These are phyloP conservation scores for Erebia epiphron DNA, from an alignment of 2,888 invertebrate species.

Conservation along the genomic window DNA sequence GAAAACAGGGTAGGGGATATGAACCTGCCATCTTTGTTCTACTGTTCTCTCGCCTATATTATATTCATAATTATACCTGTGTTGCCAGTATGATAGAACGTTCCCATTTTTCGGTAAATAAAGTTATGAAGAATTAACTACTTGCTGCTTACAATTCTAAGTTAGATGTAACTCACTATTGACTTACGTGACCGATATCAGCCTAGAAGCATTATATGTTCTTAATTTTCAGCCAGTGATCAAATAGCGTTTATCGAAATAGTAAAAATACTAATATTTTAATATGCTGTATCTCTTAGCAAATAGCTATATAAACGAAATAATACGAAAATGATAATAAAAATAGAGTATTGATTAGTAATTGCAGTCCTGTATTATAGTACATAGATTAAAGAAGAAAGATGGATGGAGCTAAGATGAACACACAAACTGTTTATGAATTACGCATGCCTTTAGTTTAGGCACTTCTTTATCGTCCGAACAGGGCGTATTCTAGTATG, in stretches of 20 bases:
- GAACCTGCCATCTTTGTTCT: too few relatives aligned
- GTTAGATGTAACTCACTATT: too few relatives aligned
- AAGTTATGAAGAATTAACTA: neutral
- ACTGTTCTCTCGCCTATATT: neutral
- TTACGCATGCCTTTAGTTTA: too few relatives aligned
- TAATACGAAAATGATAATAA: constrained; percentile 20
- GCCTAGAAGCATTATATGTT: neutral
- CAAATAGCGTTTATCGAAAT: constrained; percentile 34
- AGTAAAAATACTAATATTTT: constrained; percentile 35
- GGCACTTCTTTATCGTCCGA: too few relatives aligned
- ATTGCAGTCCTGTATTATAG: neutral
- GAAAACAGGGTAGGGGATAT: neutral
- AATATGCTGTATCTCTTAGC: constrained; percentile 39
- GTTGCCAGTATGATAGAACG: constrained; percentile 32
- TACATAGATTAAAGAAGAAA: constrained; percentile 5
- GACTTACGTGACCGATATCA: neutral
- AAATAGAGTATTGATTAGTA: constrained; percentile 8
- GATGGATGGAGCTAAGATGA: neutral
- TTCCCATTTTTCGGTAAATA: constrained; percentile 34
- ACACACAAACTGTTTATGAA: neutral
- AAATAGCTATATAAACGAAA: constrained; percentile 31
- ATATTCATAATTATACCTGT: constrained; percentile 17
- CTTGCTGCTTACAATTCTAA: too few relatives aligned
- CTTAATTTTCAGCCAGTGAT: constrained; percentile 35
- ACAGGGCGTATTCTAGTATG: too few relatives aligned